Percentiles rank a stretch among this genome's conserved stretches.
phyloP scores from a whole-genome alignment of 2,888 invertebrate genomes.

The Lycaena phlaeas region DNA sequence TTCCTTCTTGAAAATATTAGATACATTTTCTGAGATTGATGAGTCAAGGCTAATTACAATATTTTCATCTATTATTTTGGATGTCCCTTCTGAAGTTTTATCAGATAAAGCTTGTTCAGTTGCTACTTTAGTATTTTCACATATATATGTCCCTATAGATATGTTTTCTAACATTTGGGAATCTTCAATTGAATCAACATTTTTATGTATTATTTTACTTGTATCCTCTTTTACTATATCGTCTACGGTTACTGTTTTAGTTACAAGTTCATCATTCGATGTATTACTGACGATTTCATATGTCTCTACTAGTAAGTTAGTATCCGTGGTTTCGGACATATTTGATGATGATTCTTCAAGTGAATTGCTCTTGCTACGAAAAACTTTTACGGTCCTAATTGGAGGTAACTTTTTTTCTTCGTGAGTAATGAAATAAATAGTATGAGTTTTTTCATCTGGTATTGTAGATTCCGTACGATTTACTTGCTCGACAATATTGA shows the following conservation, averaged over 20 bases:
- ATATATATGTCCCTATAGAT: no score
- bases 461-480: slow-evolving; percentile 38
- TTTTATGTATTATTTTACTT: not conserved
- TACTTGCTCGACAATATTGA: slow-evolving; percentile 43
- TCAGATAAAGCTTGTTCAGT: no score
- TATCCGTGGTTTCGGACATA: slow-evolving; percentile 5
- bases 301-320: not conserved
- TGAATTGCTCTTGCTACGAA: slow-evolving; percentile 76
- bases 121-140: no score
- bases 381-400: slow-evolving; percentile 68
- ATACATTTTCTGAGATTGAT: not conserved
- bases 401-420: slow-evolving; percentile 80
- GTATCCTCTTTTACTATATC: not conserved
- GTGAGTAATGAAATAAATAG: slow-evolving; percentile 79
- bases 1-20: not conserved
- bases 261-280: not conserved
- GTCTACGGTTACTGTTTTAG: not conserved
- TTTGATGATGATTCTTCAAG: slow-evolving; percentile 37
- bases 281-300: not conserved
- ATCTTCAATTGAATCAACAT: not conserved
- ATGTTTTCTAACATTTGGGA: no score
- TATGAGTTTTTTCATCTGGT: slow-evolving; percentile 49
- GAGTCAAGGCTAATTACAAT: no score
- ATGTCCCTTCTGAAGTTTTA: no score
- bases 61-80: no score